A percentile compares a stretch with the other conserved stretches of the same genome.
Conservation (phyloP, 2,888 invertebrate species). For the Mayetiola destructor region DNA sequence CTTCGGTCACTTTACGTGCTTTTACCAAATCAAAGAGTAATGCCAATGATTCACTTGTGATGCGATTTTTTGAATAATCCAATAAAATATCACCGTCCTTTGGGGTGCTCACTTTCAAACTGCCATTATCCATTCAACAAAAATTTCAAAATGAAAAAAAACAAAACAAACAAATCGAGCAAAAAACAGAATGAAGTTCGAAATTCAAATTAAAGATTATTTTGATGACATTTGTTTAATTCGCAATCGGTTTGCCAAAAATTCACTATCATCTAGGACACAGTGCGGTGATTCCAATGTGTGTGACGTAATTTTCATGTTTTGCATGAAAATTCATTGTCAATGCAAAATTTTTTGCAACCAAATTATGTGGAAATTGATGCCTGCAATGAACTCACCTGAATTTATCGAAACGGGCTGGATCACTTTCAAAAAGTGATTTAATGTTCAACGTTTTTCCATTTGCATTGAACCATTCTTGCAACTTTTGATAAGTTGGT, state of each 20-base stretch:
- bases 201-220: not conserved
- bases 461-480: conserved; percentile 55
- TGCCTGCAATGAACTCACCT: conserved; percentile 54
- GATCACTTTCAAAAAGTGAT: conserved; percentile 66
- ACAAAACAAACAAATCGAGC: conserved; percentile 1
- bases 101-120: conserved; percentile 60
- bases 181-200: conserved; percentile 14
- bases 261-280: not conserved
- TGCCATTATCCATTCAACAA: conserved; percentile 26
- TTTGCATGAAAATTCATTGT: not conserved
- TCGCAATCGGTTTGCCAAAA: not conserved
- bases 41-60: conserved; percentile 60
- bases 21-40: conserved; percentile 69
- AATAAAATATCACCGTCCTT: conserved; percentile 76
- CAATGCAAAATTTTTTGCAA: too few species aligned
- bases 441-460: conserved; percentile 65
- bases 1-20: conserved; percentile 66
- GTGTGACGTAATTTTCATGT: not conserved
- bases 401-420: conserved; percentile 72
- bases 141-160: conserved; percentile 13
- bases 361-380: too few species aligned
- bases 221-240: not conserved
- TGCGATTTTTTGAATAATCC: conserved; percentile 93
- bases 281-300: conserved; percentile 16
- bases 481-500: conserved; percentile 57